Evolutionary conservation across 2,113 vertebrate species (phyloP), one percentile per base, ranked within the genome.

Genomic region (Tupaia chinensis): DNA sequence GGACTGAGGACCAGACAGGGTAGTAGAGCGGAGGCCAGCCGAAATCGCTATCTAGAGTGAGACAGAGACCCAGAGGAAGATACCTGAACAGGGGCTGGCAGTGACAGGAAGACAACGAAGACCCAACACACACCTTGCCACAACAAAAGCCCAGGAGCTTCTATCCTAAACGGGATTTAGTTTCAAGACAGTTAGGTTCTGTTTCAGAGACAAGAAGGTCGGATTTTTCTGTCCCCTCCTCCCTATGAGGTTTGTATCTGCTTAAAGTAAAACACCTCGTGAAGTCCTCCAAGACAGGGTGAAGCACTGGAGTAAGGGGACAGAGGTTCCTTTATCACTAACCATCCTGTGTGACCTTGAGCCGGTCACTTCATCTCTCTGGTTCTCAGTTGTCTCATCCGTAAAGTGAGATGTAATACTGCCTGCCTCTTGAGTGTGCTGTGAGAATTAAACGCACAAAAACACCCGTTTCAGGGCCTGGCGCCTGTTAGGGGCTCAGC

Each of bases 361-460:
- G n/a, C 68, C 9, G 29, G 12, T 66, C 4, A 0, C 34, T 92
- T 95, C 54, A 34, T 34, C 44, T 82, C 25, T 88, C 63, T 16
- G 56, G 63, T 44, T 93, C 23, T 94, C 63, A n/a, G 32, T 96
- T 84, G 96, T 93, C 80, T 93, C 83, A 76, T 94, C 56, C 85
- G 87, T 87, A 92, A 95, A 87, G 89, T 58, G 92, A 91, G 86
- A 94, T 27, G 44, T 88, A 94, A 83, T 65, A 23, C 27, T 78
- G 60, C 22, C 69, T 65, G 61, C 70, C 79, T 91, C 23, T 2
- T 0, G 1, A 32, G 32, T 7, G 1, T 19, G 58, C 66, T 94
- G 32, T 80, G 79, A 78, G 58, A 78, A 60, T 69, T 89, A 83
- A 66, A 76, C 61, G 29, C 9, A 20, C 70, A 76, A 34, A 17